Percentiles rank a stretch among this genome's conserved stretches.
These are phyloP conservation scores for Trematomus loennbergii DNA, from an alignment of 2,113 vertebrate genomes.

Conservation along the genomic window DNA sequence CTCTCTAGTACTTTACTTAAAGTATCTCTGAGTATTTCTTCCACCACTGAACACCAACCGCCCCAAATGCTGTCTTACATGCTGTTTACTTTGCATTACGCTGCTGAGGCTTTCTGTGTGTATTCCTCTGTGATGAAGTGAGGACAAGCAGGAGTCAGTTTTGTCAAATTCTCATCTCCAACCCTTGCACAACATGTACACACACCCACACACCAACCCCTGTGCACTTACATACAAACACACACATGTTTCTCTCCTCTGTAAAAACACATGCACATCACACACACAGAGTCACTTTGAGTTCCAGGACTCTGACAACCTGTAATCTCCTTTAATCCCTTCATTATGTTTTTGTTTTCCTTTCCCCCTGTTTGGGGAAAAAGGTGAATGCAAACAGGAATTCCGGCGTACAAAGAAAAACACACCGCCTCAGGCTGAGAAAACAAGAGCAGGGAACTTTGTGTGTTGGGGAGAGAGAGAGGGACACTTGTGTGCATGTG, in stretches of 20 bases:
- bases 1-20: no score
- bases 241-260: slow-evolving; percentile 33
- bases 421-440: slow-evolving; percentile 74
- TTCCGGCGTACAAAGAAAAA: slow-evolving; percentile 81
- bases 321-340: slow-evolving; percentile 79
- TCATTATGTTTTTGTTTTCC: slow-evolving; percentile 81
- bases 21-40: no score
- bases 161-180: slow-evolving; percentile 24
- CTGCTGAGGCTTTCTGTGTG: slow-evolving; percentile 11
- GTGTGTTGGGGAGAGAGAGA: slow-evolving; percentile 9
- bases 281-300: slow-evolving; percentile 50
- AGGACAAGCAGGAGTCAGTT: slow-evolving; percentile 14
- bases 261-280: slow-evolving; percentile 34
- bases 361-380: slow-evolving; percentile 68
- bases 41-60: no score
- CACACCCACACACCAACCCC: background rate
- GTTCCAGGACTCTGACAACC: slow-evolving; percentile 69
- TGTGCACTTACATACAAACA: slow-evolving; percentile 15
- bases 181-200: background rate
- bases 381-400: slow-evolving; percentile 84
- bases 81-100: slow-evolving; percentile 32
- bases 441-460: slow-evolving; percentile 74
- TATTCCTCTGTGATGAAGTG: slow-evolving; percentile 31
- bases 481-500: slow-evolving; percentile 54
- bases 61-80: background rate